Base-by-base conservation (phyloP, 2,113 vertebrate species). In the Petrocephalus microphthalmus region DNA sequence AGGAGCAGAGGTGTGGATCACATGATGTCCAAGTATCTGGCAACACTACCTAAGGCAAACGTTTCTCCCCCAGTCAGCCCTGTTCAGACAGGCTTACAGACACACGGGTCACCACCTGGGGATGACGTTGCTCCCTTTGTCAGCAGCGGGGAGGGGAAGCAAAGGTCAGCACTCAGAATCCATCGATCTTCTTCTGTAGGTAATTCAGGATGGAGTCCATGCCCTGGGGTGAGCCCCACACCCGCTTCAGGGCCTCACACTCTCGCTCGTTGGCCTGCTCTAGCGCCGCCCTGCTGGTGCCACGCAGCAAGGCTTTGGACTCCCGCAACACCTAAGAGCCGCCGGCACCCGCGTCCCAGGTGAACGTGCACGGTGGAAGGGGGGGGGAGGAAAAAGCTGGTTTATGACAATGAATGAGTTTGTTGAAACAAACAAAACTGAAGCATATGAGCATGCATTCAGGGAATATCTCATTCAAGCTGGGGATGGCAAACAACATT, bases 211-310 rank as follows among this genome's bases (percentile, higher is more conserved):
- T 98, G 57, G 98, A 97, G 94, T 99, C 97, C 90, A 98, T 98
- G 60, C 98, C 98, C 93, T 99, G 97, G 0, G 96, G 95, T 0
- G 98, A 99, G 64, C 98, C 97, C 98, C 98, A 99, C 86, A 99
- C 96, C 89, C 97, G 97, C 96, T 97, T 98, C 90, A 99, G 92
- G 13, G 96, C 96, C 92, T 99, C 98, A 87, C 98, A 99, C 91
- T 99, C 98, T 0, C 97, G 96, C 93, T 99, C 98, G 2, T 99
- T 99, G 60, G 97, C 96, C 92, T 98, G 97, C 88, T 99, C 98
- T 91, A 99, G 93, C 86, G 97, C 96, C 85, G 94, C 86, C 89
- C 96, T 97, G 95, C 97, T 97, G 90, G 95, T 94, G 90, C 95
- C 97, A 89, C 98, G 96, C 90, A 99, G 96, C 85, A 99, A 94